Conservation (phyloP, 2,888 invertebrate genomes). For the Eupithecia centaureata region DNA sequence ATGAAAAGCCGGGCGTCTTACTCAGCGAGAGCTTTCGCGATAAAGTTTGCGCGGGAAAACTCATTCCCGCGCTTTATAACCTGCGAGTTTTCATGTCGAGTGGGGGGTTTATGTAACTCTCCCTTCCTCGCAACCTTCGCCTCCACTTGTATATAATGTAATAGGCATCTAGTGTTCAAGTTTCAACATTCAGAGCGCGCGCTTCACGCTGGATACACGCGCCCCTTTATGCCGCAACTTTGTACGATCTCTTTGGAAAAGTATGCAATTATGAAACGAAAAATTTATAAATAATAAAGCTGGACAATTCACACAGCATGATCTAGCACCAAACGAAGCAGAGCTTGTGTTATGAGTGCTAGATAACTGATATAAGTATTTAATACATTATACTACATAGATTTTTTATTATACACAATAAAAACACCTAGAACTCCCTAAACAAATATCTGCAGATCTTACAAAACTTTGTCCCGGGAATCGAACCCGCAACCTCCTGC, state of each 20-base stretch:
- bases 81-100: constrained; percentile 67
- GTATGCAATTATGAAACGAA: no score
- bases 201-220: constrained; percentile 55
- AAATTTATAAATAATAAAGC: no score
- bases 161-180: constrained; percentile 55
- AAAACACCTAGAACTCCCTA: no score
- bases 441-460: no score
- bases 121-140: constrained; percentile 49
- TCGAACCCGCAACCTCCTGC: no score
- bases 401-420: no score
- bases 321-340: no score
- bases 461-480: no score
- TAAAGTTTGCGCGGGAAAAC: constrained; percentile 80
- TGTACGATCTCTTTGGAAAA: constrained; percentile 15
- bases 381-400: no score
- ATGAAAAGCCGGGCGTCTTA: constrained; percentile 60
- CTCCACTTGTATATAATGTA: constrained; percentile 65
- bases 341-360: no score
- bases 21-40: constrained; percentile 59
- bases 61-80: constrained; percentile 80
- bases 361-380: no score
- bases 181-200: constrained; percentile 63
- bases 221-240: constrained; percentile 30
- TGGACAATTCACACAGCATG: no score
- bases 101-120: constrained; percentile 60